phyloP scores from a whole-genome alignment of 2,113 vertebrate species.

The Vulpes ferrilata region DNA sequence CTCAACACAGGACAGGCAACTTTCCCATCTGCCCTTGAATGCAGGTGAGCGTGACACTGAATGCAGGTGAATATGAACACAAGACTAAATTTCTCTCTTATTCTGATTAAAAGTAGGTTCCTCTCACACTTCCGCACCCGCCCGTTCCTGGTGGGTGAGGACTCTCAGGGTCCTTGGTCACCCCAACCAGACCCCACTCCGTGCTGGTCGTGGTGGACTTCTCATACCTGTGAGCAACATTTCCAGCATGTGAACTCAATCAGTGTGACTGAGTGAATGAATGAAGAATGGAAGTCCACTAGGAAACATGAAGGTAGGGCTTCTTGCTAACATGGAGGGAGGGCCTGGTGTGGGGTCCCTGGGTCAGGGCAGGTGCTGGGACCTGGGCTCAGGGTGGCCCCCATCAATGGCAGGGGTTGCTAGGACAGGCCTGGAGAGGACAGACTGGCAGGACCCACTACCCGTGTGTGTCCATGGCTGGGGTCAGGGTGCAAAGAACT shows the following conservation, averaged over 20 bases:
- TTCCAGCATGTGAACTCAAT: not conserved
- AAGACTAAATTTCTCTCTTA: no score
- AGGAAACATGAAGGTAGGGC: not conserved
- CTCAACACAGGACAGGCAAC: not conserved
- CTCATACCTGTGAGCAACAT: accelerated
- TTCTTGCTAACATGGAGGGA: no score
- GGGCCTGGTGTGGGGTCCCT: accelerated
- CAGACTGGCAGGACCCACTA: not conserved
- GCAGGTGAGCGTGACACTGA: no score
- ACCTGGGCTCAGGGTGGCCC: no score
- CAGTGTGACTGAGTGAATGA: not conserved
- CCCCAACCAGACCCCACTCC: not conserved
- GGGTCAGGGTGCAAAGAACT: not conserved
- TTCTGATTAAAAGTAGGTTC: no score
- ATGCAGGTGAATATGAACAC: no score
- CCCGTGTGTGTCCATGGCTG: not conserved
- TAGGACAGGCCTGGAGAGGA: not conserved
- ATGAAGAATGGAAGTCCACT: not conserved
- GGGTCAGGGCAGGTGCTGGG: not conserved
- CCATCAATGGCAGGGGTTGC: not conserved
- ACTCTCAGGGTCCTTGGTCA: accelerated
- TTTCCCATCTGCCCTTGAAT: not conserved
- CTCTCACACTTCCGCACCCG: accelerated
- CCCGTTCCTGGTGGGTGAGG: accelerated
- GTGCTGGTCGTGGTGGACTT: accelerated